Conservation (phyloP, 2,797 vertebrate species). For the Gymnocypris eckloni region DNA sequence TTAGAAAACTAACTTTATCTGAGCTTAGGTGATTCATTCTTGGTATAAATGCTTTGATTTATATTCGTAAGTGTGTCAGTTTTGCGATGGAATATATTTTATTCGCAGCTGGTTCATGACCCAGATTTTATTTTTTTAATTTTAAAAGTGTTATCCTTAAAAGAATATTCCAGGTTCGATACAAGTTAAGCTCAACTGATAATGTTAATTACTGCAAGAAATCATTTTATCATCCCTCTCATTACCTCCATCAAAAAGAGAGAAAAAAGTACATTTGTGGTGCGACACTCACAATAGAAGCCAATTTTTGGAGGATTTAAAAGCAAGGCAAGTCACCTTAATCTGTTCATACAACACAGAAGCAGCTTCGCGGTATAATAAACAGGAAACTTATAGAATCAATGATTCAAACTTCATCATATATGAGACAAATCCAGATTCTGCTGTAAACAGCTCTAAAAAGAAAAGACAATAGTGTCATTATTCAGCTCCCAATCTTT, state of each 20-base stretch:
- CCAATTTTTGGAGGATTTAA: background rate
- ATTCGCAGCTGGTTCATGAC: background rate
- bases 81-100: background rate
- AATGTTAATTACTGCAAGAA: background rate
- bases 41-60: background rate
- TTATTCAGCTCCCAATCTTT: background rate
- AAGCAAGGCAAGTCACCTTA: constrained; percentile 3
- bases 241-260: background rate
- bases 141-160: background rate
- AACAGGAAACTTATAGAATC: background rate
- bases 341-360: background rate
- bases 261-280: background rate
- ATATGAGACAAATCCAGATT: background rate
- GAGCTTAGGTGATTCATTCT: constrained; percentile 13
- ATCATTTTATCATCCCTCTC: background rate
- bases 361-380: background rate
- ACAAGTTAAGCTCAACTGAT: background rate
- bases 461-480: background rate
- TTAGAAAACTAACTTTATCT: constrained; percentile 33
- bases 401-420: background rate
- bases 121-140: background rate
- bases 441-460: background rate
- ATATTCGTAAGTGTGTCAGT: background rate
- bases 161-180: background rate
- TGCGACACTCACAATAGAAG: background rate